Conservation (phyloP, 1,140 invertebrate genomes). For the Drosophila sproati region DNA sequence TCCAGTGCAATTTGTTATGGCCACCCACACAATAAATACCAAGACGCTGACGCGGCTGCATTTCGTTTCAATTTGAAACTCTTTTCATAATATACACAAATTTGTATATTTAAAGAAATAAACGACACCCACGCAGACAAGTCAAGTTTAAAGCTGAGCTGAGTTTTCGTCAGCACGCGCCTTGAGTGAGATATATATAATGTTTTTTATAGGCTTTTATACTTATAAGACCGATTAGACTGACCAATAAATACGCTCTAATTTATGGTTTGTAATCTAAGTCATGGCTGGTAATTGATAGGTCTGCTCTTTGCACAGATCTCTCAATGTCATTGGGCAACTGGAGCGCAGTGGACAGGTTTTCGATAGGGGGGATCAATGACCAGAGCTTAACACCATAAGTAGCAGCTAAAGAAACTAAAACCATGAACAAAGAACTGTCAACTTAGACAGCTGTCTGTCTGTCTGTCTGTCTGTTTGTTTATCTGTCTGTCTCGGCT, state of each 20-base stretch:
- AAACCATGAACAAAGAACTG: constrained; percentile 11
- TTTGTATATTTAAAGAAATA: constrained; percentile 9
- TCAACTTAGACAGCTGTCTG: constrained; percentile 36
- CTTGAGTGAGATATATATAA: background rate
- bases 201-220: constrained; percentile 3
- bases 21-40: constrained; percentile 62
- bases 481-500: constrained; percentile 24
- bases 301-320: background rate
- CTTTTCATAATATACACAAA: constrained; percentile 36
- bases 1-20: constrained; percentile 18
- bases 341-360: constrained; percentile 17
- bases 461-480: constrained; percentile 30
- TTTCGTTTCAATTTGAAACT: constrained; percentile 41
- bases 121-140: constrained; percentile 5
- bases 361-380: constrained; percentile 3
- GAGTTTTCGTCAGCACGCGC: constrained; percentile 24
- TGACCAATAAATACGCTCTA: constrained; percentile 9
- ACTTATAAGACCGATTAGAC: constrained; percentile 2
- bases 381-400: constrained; percentile 9
- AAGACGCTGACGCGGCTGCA: constrained; percentile 51
- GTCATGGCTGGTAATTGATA: constrained; percentile 12
- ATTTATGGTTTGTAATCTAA: constrained; percentile 24
- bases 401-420: too few relatives aligned
- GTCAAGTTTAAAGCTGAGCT: background rate
- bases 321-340: constrained; percentile 21